Evolutionary conservation across 2,113 vertebrate species (phyloP), one percentile per base, ranked within the genome.

Genomic region (Nesogale talazaci): DNA sequence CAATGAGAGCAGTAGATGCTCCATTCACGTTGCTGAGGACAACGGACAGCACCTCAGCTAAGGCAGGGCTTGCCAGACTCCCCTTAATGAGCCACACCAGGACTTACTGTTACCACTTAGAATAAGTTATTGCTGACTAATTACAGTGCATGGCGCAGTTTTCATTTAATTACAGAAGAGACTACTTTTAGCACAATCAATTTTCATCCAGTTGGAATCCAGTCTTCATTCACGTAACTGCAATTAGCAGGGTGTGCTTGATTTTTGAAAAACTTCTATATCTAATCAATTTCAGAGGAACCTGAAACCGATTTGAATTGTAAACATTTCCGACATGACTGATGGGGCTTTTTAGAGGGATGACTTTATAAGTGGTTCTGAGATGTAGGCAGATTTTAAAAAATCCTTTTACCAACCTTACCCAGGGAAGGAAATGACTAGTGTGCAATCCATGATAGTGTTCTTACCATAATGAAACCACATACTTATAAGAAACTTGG

Each of bases 151-250:
- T 7, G 40, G 87, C 79, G 83, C 36, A 83, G 82, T 77, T 86
- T 67, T 95, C 94, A 78, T 69, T 96, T 97, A 96, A 96, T 97
- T 97, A 96, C 46, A 89, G 94, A 83, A 85, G 88, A 90, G 88
- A 90, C 81, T 91, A 94, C 86, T 93, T 94, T 94, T 82, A 94
- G 82, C 72, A 81, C 63, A 87, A 95, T 96, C 91, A 91, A 88
- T 95, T 95, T 95, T 90, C 82, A 90, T 70, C 86, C n/a, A 25
- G 69, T 83, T 88, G 56, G 83, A 95, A 92, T 88, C 89, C 65
- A 94, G 91, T 91, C 42, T 94, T 94, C 22, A 88, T 83, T 92
- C 83, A 94, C 0, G 0, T 88, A 91, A 77, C 89, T 88, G 61
- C 88, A 96, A 94, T 95, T 91, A 96, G 86, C 42, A 38, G 20